These are phyloP conservation scores for Lamprologus ornatipinnis DNA, from an alignment of 2,113 vertebrate genomes.

Conservation along the genomic window DNA sequence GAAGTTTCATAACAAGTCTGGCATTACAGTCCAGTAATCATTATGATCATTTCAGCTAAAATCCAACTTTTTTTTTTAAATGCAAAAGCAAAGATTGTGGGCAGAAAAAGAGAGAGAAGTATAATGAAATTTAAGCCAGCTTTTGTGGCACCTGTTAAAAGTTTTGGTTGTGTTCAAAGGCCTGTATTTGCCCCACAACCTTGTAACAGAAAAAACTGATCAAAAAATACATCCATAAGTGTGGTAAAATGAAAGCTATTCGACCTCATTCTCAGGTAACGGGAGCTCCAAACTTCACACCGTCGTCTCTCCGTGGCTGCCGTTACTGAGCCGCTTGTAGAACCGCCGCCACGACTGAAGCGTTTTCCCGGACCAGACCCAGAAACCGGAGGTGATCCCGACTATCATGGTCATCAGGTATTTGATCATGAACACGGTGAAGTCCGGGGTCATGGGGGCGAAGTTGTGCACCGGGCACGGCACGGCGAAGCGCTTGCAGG, in stretches of 20 bases:
- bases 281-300: conserved; percentile 70
- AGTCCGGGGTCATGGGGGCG: conserved; percentile 92
- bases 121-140: neutral
- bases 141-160: conserved; percentile 2
- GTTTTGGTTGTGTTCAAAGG: conserved; percentile 1
- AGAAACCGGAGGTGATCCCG: conserved; percentile 97
- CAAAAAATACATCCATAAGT: neutral
- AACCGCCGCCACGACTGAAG: conserved; percentile 96
- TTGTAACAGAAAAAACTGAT: neutral
- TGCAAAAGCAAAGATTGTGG: neutral
- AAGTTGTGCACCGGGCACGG: conserved; percentile 85
- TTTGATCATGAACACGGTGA: conserved; percentile 98
- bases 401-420: conserved; percentile 99
- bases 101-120: neutral
- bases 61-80: neutral
- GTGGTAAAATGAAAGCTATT: conserved; percentile 50
- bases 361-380: conserved; percentile 99
- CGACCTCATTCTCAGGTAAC: conserved; percentile 29
- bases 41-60: conserved; percentile 4
- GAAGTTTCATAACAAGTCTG: conserved; percentile 23
- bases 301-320: conserved; percentile 93
- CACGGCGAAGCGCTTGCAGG: conserved; percentile 91
- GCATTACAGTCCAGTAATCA: conserved; percentile 24
- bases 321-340: conserved; percentile 89
- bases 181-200: neutral